Base-by-base conservation (phyloP, 1,140 invertebrate species). In the Drosophila oshimai region DNA sequence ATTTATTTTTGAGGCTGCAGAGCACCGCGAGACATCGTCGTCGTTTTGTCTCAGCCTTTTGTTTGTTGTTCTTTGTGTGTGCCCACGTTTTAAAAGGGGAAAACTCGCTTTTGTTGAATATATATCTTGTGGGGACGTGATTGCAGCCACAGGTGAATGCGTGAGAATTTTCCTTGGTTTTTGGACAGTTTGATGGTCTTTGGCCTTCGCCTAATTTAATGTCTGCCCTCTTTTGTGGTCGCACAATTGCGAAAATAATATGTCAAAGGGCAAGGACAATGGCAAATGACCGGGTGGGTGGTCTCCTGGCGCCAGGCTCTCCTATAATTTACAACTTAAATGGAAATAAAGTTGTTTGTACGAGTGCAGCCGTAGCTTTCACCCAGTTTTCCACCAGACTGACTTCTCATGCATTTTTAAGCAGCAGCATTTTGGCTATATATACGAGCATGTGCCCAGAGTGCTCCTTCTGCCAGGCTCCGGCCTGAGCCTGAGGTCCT, bases 321-420 rank as follows among this genome's bases (percentile, higher is more conserved):
- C 31, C 4, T 45, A 44, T 74, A 64, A 77, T 69, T 73, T 80
- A 87, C 61, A 75, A 60, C 57, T 53, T 67, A 80, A 86, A 75
- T 76, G 61, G 71, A 80, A 76, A 84, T 72, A 72, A 58, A 84
- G 49, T 57, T 53, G 53, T 42, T 60, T 61, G 12, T 46, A 17
- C 28, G 36, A 54, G 22, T 50, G 29, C 69, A 65, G 17, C 42
- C 47, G 36, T 50, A 33, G 65, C 74, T 71, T 72, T 84, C 57
- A 72, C 80, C 75, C 72, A 84, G 51, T 76, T 86, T 86, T 79
- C 71, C 81, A 24, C 39, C 57, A 31, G 33, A 68, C 51, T 72
- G 81, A 65, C 20, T 71, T 64, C 65, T 79, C 71, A 86, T 86
- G 80, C 76, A 86, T 86, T 86, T 86, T 86, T 86, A 57, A 86